phyloP scores from a whole-genome alignment of 2,797 vertebrate species.

The Coracias cyanogaster region DNA sequence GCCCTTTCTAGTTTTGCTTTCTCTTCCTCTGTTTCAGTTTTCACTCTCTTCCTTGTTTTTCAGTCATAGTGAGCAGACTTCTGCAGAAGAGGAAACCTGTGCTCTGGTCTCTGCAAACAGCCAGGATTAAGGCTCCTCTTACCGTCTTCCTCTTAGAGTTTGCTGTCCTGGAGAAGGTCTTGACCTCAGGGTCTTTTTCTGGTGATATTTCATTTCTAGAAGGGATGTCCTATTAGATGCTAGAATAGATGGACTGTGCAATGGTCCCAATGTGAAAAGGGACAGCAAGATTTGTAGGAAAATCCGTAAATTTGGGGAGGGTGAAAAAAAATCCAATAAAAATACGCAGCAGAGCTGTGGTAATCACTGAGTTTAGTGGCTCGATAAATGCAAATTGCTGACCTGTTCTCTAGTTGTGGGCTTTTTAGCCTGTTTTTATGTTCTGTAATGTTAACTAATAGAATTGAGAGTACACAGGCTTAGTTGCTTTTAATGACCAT shows the following conservation, averaged over 20 bases:
- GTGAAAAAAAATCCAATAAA: neutral
- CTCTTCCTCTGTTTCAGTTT: slow-evolving; percentile 32
- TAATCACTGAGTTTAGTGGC: neutral
- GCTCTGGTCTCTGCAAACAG: neutral
- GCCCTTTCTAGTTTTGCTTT: slow-evolving; percentile 30
- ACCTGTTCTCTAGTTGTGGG: neutral
- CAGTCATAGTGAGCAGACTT: neutral
- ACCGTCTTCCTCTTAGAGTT: neutral
- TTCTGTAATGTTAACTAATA: neutral
- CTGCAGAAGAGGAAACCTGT: neutral
- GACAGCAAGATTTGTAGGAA: neutral
- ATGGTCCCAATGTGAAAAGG: neutral
- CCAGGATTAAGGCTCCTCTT: neutral
- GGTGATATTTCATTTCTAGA: neutral
- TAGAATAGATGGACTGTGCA: neutral
- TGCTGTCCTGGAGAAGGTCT: neutral
- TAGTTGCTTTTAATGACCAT: neutral
- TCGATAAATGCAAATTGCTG: neutral
- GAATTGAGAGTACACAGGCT: neutral
- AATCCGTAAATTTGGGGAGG: neutral
- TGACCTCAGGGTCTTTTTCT: neutral
- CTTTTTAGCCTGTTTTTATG: neutral
- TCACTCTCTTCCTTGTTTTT: neutral
- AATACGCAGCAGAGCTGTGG: fast-evolving
- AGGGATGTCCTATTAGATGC: neutral